Evolutionary conservation across 2,797 vertebrate genomes (phyloP), one percentile per base, ranked within the genome.

Genomic region (Fistularia tabacaria): DNA sequence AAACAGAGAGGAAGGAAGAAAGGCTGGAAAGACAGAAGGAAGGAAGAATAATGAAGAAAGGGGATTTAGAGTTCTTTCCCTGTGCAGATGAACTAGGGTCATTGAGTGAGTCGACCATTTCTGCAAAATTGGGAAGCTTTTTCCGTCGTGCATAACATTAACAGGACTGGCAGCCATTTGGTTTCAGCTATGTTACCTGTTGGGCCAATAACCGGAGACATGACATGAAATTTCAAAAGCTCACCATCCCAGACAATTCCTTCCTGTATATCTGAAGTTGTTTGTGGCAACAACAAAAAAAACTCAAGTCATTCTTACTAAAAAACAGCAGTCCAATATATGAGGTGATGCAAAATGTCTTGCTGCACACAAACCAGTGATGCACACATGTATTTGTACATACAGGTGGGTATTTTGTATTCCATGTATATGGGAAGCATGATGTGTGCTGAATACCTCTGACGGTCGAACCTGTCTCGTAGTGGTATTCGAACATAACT

Each of bases 401-500:
- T 76, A 69, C 61, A 66, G 67, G 68, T 53, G 48, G 59, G 63
- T 74, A 59, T 66, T 76, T 64, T 69, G 69, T 80, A 79, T 79
- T 83, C 79, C 57, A 10, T 38, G 68, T 67, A 62, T 48, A 78
- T 46, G 14, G 74, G 68, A 54, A 64, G 57, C 51, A 49, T 9
- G 67, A 43, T 51, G 57, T 51, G 68, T 58, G 74, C 76, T 76
- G 74, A 79, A 76, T 64, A 71, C 78, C 73, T 80, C 72, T 9
- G 10, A 38, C 37, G 46, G 44, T 14, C 54, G 37, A 63, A 79
- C 69, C 66, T 63, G 71, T 70, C 74, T 80, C 63, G 36, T 43
- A 42, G 61, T 70, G 51, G 71, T 67, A 66, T 53, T 62, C 72
- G 71, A 78, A 76, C 76, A 80, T 88, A 88, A 87, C 64, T 87